These are phyloP conservation scores for Campoletis sonorensis DNA, from an alignment of 1,140 invertebrate species.

Conservation along the genomic window DNA sequence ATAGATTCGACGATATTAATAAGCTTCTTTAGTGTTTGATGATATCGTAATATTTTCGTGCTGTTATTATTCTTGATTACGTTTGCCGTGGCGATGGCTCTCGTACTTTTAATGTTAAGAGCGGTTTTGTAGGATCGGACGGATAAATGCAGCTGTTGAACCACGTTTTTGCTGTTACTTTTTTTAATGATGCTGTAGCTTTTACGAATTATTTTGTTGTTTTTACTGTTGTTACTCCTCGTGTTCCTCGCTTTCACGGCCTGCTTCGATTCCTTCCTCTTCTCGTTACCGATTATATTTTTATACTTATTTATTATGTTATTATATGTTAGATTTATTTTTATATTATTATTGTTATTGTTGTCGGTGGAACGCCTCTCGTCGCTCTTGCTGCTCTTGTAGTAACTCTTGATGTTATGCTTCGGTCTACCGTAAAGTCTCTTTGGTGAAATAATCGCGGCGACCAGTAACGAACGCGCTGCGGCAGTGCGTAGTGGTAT, in stretches of 20 bases:
- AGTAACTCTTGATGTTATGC: slow-evolving; percentile 56
- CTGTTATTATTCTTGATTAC: slow-evolving; percentile 56
- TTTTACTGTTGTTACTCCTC: slow-evolving; percentile 50
- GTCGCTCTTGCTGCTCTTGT: slow-evolving; percentile 18
- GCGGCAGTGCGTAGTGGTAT: slow-evolving; percentile 76
- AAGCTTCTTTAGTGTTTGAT: slow-evolving; percentile 44
- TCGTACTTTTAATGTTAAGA: slow-evolving; percentile 50
- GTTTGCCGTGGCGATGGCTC: slow-evolving; percentile 49
- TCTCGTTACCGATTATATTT: slow-evolving; percentile 59
- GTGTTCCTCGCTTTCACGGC: slow-evolving; percentile 54
- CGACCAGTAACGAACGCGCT: slow-evolving; percentile 75
- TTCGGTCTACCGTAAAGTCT: slow-evolving; percentile 53
- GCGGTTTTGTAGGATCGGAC: slow-evolving; percentile 73
- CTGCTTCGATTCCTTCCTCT: slow-evolving; percentile 33
- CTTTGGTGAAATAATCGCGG: slow-evolving; percentile 68
- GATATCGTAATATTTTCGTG: slow-evolving; percentile 33
- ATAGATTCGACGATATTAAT: slow-evolving; percentile 43
- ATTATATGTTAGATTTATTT: slow-evolving; percentile 22
- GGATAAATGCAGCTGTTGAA: slow-evolving; percentile 71
- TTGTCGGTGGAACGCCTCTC: slow-evolving; percentile 37
- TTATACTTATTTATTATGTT: slow-evolving; percentile 24
- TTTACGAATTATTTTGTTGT: background rate
- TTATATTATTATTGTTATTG: slow-evolving; percentile 48
- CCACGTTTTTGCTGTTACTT: slow-evolving; percentile 59
- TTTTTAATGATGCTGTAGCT: slow-evolving; percentile 47